Base-by-base conservation (phyloP, 2,113 vertebrate genomes). In the Channa argus region DNA sequence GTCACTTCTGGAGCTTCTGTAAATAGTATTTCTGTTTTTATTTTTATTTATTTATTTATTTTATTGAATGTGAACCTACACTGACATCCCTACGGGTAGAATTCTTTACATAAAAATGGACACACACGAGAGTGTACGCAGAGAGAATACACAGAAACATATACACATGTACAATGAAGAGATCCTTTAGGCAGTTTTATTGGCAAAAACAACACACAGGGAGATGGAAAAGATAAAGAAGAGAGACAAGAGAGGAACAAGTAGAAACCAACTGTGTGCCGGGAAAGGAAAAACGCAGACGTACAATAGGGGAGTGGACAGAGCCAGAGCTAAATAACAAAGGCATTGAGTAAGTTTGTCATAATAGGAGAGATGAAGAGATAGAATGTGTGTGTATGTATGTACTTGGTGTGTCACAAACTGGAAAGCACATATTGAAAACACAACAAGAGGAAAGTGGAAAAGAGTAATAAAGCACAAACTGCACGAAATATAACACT, bases 301-400 rank as follows among this genome's bases (percentile, higher is more conserved):
- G 69, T 3, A 45, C 51, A 46, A 71, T 15, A 80, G 68, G 50
- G 64, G 71, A 63, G 50, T 74, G 66, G 53, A 81, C 65, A 60
- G 64, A 65, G 58, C 65, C 60, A 44, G 53, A 74, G 55, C 72
- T 55, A 77, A 66, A 86, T 77, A 65, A 78, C 70, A 85, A 44
- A 70, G 63, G 46, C 74, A 71, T 53, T 63, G 53, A 81, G 86
- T 85, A 68, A 86, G 84, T 90, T 79, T 83, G 74, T 85, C 79
- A 72, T 87, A 87, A 85, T 63, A 72, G 80, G 70, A 82, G 59
- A 61, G 70, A 59, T 61, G 52, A 74, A 58, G 49, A 50, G 70
- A 51, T 52, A 24, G 55, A 78, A 56, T 5, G 34, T 5, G 24
- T 52, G 61, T 24, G 5, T n/a, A 51, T 10, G 14, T n/a, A 38